Conservation (phyloP, 2,888 invertebrate genomes). For the Alloscopus bannaensis region DNA sequence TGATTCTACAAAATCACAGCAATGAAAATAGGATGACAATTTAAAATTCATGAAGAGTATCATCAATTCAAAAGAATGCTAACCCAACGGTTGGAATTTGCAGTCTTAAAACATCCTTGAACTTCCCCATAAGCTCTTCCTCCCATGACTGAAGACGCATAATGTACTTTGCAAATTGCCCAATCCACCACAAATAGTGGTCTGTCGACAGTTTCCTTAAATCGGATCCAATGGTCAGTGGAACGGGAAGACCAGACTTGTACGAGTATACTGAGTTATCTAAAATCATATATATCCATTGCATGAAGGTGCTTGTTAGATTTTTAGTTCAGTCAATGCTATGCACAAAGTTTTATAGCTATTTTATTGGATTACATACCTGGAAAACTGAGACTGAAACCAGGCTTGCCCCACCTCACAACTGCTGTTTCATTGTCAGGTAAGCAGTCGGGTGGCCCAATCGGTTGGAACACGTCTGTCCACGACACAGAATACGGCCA, state of each 20-base stretch:
- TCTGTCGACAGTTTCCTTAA: constrained; percentile 49
- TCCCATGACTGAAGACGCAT: constrained; percentile 45
- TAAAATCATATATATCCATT: too few species aligned
- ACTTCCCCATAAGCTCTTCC: constrained; percentile 47
- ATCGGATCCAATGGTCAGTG: constrained; percentile 41
- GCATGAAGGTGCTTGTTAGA: background rate
- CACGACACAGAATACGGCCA: constrained; percentile 62
- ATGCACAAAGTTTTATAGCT: background rate
- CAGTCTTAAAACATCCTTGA: constrained; percentile 49
- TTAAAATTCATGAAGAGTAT: background rate
- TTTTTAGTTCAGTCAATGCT: too few species aligned
- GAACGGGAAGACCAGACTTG: constrained; percentile 63
- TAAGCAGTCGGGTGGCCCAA: constrained; percentile 54
- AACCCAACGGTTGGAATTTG: constrained; percentile 63
- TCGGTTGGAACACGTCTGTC: constrained; percentile 57
- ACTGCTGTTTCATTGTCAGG: constrained; percentile 47
- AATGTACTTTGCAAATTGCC: constrained; percentile 64
- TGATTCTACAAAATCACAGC: constrained; percentile 49
- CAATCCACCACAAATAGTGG: constrained; percentile 64
- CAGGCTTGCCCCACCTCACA: constrained; percentile 56
- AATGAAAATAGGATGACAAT: too few species aligned
- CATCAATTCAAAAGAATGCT: background rate
- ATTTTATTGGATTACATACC: constrained; percentile 22
- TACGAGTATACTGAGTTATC: constrained; percentile 35
- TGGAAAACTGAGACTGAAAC: constrained; percentile 36